phyloP scores from a whole-genome alignment of 2,888 invertebrate genomes.

The Hoplodrina blanda region DNA sequence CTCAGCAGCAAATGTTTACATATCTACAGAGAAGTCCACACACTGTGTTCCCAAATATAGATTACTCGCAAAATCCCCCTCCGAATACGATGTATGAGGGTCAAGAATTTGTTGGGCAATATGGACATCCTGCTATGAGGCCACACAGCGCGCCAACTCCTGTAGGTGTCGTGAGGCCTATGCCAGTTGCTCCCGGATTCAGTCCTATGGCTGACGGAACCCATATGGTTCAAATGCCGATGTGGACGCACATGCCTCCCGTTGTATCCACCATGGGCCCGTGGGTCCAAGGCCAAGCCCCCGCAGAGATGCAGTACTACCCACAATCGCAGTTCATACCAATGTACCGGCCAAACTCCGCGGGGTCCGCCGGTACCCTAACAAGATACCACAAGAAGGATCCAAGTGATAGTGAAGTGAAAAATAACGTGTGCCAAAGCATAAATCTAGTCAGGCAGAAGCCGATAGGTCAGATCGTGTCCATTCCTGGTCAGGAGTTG shows the following conservation, averaged over 20 bases:
- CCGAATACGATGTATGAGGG: conserved; percentile 80
- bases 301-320: conserved; percentile 86
- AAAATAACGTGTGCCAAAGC: conserved; percentile 87
- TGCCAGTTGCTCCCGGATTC: conserved; percentile 79
- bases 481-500: conserved; percentile 85
- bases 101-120: conserved; percentile 81
- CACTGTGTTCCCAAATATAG: conserved; percentile 84
- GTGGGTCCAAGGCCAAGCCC: conserved; percentile 81
- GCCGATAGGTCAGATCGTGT: conserved; percentile 88
- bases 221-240: conserved; percentile 85
- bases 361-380: conserved; percentile 87
- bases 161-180: conserved; percentile 80
- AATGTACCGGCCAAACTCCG: conserved; percentile 86
- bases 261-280: conserved; percentile 83
- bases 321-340: conserved; percentile 85
- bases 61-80: conserved; percentile 75
- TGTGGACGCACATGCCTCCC: conserved; percentile 85
- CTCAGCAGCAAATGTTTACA: conserved; percentile 88
- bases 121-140: conserved; percentile 80
- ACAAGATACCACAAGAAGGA: conserved; percentile 87
- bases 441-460: conserved; percentile 89
- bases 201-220: conserved; percentile 77
- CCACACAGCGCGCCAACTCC: conserved; percentile 85
- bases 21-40: conserved; percentile 86
- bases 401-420: conserved; percentile 77